Base-by-base conservation (phyloP, 2,888 invertebrate species). In the Morinoia aosen region DNA sequence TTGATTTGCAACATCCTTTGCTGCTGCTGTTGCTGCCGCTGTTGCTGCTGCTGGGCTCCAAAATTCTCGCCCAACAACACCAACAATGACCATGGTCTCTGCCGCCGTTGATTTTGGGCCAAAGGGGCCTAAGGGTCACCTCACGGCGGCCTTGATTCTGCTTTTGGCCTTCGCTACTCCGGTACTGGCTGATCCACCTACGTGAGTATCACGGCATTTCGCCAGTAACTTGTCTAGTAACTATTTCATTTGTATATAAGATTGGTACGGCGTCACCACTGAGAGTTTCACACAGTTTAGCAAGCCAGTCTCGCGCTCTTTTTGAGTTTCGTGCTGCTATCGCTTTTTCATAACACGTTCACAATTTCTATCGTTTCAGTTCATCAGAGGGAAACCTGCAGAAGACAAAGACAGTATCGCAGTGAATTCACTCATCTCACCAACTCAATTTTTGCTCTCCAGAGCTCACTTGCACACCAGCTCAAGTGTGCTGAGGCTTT, bases 31-130 rank as follows among this genome's bases (percentile, higher is more conserved):
- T 93, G 93, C 57, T 48, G 56, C 57, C 93, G 93, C 93, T 93
- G 93, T 93, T 93, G 93, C 93, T 93, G 93, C 93, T 93, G 93
- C 93, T 93, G 93, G 93, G 93, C 93, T 57, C 48, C 56, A 93
- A 93, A 93, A 93, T 93, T 93, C n/a, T 93, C 57, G 93, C 58
- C 93, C 93, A 93, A 93, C 93, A 93, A 93, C 93, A 93, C 48
- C 93, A 93, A 93, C 93, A 93, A 93, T 93, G 93, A 93, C 93
- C 93, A 93, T 93, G 56, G 57, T 93, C n/a, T 39, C 57, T 19
- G 93, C 57, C 93, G 57, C 93, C 93, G 57, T 93, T 93, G 57
- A 57, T 57, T 93, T 33, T 33, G 8, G 93, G 57, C 91, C 56
- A 91, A 91, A 57, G 48, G 33, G 56, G 57, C 93, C 93, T 25